phyloP scores from a whole-genome alignment of 2,113 vertebrate genomes.

The Anoplopoma fimbria region DNA sequence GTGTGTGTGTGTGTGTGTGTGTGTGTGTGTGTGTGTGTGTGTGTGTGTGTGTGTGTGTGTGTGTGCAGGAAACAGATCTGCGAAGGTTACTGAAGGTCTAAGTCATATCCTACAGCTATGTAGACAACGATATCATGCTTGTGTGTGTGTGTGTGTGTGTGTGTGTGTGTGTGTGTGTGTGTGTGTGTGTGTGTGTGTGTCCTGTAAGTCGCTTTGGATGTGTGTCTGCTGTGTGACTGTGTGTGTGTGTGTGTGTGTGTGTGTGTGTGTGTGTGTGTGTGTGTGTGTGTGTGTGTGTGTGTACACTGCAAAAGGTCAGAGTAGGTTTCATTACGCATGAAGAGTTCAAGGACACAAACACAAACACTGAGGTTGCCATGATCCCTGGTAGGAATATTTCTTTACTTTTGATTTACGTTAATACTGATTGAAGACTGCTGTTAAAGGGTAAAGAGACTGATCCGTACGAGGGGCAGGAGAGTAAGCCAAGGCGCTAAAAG shows the following conservation, averaged over 20 bases:
- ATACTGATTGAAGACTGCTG: not conserved
- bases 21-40: not conserved
- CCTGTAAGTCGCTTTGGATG: no score
- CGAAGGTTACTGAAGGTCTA: slow-evolving; percentile 23
- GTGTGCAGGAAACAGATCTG: not conserved
- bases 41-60: not conserved
- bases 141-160: not conserved
- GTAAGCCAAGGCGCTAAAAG: not conserved
- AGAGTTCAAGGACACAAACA: not conserved
- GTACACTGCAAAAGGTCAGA: slow-evolving; percentile 31
- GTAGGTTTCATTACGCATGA: slow-evolving; percentile 8
- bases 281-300: not conserved
- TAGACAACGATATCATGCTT: not conserved
- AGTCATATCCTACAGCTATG: not conserved
- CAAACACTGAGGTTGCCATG: slow-evolving; percentile 5
- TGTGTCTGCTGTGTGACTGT: not conserved
- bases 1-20: not conserved
- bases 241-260: no score
- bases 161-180: not conserved
- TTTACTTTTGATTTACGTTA: not conserved
- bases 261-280: no score
- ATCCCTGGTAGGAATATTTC: not conserved
- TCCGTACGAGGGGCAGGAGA: not conserved
- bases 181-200: not conserved
- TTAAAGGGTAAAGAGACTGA: not conserved